A percentile compares a stretch with the other conserved stretches of the same genome.
Conservation (phyloP, 2,797 vertebrate genomes). For the Pseudomugil gertrudae region DNA sequence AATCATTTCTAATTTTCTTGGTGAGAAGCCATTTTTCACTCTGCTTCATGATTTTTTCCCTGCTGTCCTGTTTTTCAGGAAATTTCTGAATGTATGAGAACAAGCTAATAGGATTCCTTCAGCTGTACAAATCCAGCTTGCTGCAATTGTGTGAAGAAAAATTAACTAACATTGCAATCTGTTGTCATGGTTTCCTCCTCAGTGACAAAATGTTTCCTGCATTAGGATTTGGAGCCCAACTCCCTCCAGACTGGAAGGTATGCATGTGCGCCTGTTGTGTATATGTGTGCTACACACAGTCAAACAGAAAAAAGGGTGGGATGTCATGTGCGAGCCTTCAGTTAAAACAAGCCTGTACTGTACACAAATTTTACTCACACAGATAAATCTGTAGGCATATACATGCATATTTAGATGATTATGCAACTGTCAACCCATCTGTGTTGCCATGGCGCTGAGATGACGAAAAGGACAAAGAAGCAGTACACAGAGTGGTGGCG, state of each 20-base stretch:
- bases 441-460: constrained; percentile 83
- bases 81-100: constrained; percentile 36
- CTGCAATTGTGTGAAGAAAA: constrained; percentile 37
- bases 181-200: constrained; percentile 76
- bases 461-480: constrained; percentile 81
- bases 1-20: no score
- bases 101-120: constrained; percentile 52
- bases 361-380: constrained; percentile 24
- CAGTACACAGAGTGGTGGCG: constrained; percentile 36
- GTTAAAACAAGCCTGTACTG: constrained; percentile 14
- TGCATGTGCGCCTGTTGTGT: constrained; percentile 27
- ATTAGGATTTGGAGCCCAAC: constrained; percentile 97
- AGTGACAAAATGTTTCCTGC: constrained; percentile 99
- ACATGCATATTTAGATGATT: constrained; percentile 82
- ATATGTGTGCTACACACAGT: constrained; percentile 21
- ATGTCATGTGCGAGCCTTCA: constrained; percentile 23
- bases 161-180: constrained; percentile 63
- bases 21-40: constrained; percentile 28
- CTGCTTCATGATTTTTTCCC: constrained; percentile 14
- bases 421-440: constrained; percentile 86
- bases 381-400: constrained; percentile 60
- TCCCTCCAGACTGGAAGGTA: constrained; percentile 99
- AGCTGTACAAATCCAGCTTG: constrained; percentile 58
- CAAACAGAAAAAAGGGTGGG: constrained; percentile 1
- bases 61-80: constrained; percentile 23